Evolutionary conservation across 30 jellyfish, hydroid and myxozoan species (phyloP), one percentile per base, ranked within the genome.

Genomic region (Rhopilema esculentum): DNA sequence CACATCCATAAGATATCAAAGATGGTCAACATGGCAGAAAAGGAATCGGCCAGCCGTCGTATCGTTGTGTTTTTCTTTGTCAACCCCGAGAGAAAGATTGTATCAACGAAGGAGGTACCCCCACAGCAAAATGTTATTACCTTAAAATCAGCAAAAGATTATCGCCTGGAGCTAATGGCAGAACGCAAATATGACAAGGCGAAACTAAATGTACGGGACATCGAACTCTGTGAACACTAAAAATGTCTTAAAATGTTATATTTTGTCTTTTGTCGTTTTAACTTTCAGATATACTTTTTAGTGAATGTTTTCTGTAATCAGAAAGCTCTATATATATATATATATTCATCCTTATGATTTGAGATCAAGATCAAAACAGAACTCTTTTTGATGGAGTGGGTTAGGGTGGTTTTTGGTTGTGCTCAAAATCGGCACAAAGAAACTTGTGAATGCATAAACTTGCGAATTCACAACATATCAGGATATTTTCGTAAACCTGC

Each of bases 181-280:
- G 97, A 89, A 69, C 66, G 97, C 40, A 89, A 89, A 50, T 89
- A 89, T 48, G 93, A 89, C 75, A 89, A 89, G 67, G 97, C 72
- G 81, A 81, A 65, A 25, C 81, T 80, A 82, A 89, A 89, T 65
- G 90, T 89, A n/a, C 70, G 97, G 66, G 97, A 89, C 32, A 81
- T 89, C 19, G 97, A 89, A 31, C 93, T 89, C 19, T 89, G 97
- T 50, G 97, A 89, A 48, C 97, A 89, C 75, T 89, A 49, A 78
- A 40, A 16, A 29, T 40, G 12, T 40, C 57, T 40, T 40, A 12
- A 40, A 40, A 12, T 12, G n/a, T 12, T 40, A 40, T 40, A 40
- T 6, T 40, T 6, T 40, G 12, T 12, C 12, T 2, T 40, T 40
- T 40, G 6, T 40, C 57, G 12, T 40, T 40, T 40, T 40, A 2